Evolutionary conservation across 2,888 invertebrate genomes (phyloP).

Genomic region (Troilus luridus): DNA sequence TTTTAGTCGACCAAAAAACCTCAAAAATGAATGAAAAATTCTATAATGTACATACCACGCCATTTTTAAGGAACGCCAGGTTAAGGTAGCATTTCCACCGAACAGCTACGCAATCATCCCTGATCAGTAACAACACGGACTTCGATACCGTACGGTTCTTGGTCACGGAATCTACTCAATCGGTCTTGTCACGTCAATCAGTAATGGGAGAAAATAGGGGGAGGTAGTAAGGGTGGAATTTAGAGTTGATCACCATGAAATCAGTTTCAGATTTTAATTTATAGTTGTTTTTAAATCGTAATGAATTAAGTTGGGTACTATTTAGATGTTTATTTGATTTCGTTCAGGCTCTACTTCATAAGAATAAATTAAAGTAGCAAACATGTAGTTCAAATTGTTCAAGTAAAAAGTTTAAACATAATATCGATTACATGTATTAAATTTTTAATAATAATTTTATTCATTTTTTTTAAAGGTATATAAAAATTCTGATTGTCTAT

Average conservation of each 20-base stretch:
- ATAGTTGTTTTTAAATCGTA: not conserved
- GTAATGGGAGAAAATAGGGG: not conserved
- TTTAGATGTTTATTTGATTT: not conserved
- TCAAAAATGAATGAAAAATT: not conserved
- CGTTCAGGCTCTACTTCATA: no score
- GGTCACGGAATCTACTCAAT: not conserved
- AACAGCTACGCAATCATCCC: not conserved
- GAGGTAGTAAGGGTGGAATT: not conserved
- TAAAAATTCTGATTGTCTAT: no score
- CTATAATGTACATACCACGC: rapidly evolving
- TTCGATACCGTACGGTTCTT: not conserved
- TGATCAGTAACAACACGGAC: not conserved
- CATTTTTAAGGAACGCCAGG: not conserved
- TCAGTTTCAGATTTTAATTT: not conserved
- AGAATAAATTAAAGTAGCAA: no score
- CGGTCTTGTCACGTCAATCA: not conserved
- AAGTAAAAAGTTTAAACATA: no score
- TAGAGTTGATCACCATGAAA: not conserved
- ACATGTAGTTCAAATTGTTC: no score
- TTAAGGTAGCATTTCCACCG: not conserved
- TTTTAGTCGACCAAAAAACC: no score
- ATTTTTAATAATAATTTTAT: no score
- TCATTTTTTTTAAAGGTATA: no score
- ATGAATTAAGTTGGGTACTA: not conserved
- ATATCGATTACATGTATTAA: no score